Evolutionary conservation across 2,888 invertebrate genomes (phyloP), one percentile per base, ranked within the genome.

Genomic region (Netelia melanura): DNA sequence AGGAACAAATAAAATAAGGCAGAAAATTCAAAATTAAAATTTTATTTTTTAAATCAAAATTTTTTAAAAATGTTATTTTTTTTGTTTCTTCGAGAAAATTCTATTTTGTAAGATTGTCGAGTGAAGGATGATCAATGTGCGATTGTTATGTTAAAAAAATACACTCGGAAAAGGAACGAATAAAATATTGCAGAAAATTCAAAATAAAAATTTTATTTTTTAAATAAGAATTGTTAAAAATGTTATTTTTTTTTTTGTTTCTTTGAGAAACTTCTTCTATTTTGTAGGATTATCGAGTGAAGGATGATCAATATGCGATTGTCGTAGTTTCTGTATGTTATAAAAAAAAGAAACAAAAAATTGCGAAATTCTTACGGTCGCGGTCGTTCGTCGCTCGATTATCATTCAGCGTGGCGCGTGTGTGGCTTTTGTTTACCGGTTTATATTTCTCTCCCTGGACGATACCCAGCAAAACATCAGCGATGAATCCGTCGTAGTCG

Each of bases 261-360:
- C 38, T 48, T 61, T 0, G 11, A 11, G 21, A 58, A 72, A 58
- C n/a, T n/a, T 21, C 10, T 9, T 67, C 44, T 21, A 38, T 77
- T 67, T 23, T 56, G 56, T 23, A 77, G 23, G 23, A 67, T 56
- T 30, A n/a, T 68, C 44, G 68, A 68, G 58, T 77, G 11, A 58
- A 76, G 79, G 76, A 75, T 56, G 10, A 83, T 85, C 77, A 85
- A 83, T 85, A 83, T 85, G 80, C 83, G 71, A 81, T 85, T 74
- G 48, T 74, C 81, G 79, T 81, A 68, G 83, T 83, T 81, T 85
- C 67, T 72, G 52, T 70, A 61, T 81, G 25, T 23, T 70, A 54
- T 58, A 23, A 25, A 58, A 52, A 48, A 58, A 17, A 17, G n/a
- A 80, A 80, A 65, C 85, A 71, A 80, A 64, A 85, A 74, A 72